Conservation (phyloP, 2,113 vertebrate species). For the rat (Rattus norvegicus) region GRCr8 NC_086039.1:58908501-58909000, state of each 20-base stretch:
- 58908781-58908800: not conserved
- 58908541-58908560: not conserved
- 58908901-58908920: not conserved
- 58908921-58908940: slow-evolving; percentile 19
- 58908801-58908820: not conserved
- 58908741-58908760: not conserved
- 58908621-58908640: slow-evolving; percentile 1
- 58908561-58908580: not conserved
- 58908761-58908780: not conserved
- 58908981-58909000: slow-evolving; percentile 14
- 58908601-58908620: slow-evolving; percentile 16
- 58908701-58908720: not conserved
- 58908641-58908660: not conserved
- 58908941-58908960: slow-evolving; percentile 45
- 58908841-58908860: slow-evolving; percentile 1
- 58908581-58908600: not conserved
- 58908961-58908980: not conserved
- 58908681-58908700: slow-evolving; percentile 6
- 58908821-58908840: not conserved
- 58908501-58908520: not conserved
- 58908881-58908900: not conserved
- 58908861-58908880: not conserved
- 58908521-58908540: too few relatives aligned
- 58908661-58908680: not conserved
- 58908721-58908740: not conserved